Evolutionary conservation across 64 coral and sea anemone genomes (phyloP), one percentile per base, ranked within the genome.

Genomic region (Porites australiensis): DNA sequence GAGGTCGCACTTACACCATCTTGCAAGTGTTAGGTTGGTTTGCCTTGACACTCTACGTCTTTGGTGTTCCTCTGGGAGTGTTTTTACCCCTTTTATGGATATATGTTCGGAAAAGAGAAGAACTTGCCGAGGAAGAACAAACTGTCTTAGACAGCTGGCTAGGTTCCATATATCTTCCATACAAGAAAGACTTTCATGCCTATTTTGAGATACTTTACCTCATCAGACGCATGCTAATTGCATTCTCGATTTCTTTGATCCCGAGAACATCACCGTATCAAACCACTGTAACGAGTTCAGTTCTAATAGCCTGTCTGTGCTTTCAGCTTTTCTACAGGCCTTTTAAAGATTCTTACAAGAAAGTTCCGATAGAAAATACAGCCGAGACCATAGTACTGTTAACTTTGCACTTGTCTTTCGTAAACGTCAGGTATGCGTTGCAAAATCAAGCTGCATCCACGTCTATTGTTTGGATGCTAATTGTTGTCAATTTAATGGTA

Each of bases 151-250:
- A 95, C 64, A 79, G 68, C 18, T 93, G 92, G 92, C 77, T 93
- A 15, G 92, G 92, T 10, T 88, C 92, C 22, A 88, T 93, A 19
- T 93, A 88, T 88, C 80, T 93, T 3, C 92, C 92, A 9, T 93
- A 93, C 62, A 93, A 93, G 54, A 21, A 69, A 55, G 57, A 43
- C 3, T 81, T 70, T 43, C 23, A 82, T 37, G 88, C 75, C 14
- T 93, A 88, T 19, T 93, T 70, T 72, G 92, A 93, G 59, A 64
- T 88, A 19, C 14, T 88, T 6, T 79, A 65, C 50, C 83, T 93
- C 15, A 74, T 93, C n/a, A 62, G 83, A 12, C 83, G 83, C 16
- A 86, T 93, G 88, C 20, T 89, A 10, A 79, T 89, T 4, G 88
- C 88, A 50, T 89, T 89, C 65, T 89, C 74, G 12, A 51, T 89